Evolutionary conservation across 2,797 vertebrate species (phyloP), one percentile per base, ranked within the genome.

Genomic region (Lutjanus argentimaculatus): DNA sequence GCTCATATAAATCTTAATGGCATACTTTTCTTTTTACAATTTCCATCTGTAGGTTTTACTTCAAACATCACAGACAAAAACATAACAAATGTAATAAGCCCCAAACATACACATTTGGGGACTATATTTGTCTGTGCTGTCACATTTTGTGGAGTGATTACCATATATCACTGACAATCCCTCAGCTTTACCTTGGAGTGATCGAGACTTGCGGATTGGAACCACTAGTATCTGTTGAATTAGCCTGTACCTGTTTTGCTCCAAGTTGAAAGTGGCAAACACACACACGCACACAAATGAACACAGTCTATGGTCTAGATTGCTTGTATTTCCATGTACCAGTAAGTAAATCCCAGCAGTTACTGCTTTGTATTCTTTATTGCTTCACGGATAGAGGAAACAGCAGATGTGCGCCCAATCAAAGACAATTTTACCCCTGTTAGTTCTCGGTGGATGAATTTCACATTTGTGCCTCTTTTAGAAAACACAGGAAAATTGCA

Each of bases 351-450:
- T 61, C 36, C 48, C 40, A 42, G 52, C 55, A 63, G 36, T 66
- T 66, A 19, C 56, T 17, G 25, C 42, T 2, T 5, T 15, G n/a
- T 4, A 3, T 53, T 66, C 12, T 67, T 69, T 65, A 49, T 62
- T 1, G 7, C 21, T 64, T 85, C 51, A 17, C n/a, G 2, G 43
- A 52, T 1, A 43, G 67, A 83, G 49, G 61, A 72, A 62, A 63
- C 58, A 58, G 36, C 70, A 83, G 78, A 83, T 78, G 79, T 77
- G 71, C 52, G 17, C 22, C 67, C 73, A 72, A 74, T 90, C 80
- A 85, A 77, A 79, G 80, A 56, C 65, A 51, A 70, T 82, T 87
- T 88, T 64, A 67, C 67, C 67, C 76, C 53, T 49, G 63, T 85
- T 84, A 62, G 74, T 67, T 80, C 76, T 79, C 15, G 0, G 52